A percentile compares a stretch with the other conserved stretches of the same genome.
These are phyloP conservation scores for Eulacestoma nigropectus DNA, from an alignment of 2,113 vertebrate species.

Conservation along the genomic window DNA sequence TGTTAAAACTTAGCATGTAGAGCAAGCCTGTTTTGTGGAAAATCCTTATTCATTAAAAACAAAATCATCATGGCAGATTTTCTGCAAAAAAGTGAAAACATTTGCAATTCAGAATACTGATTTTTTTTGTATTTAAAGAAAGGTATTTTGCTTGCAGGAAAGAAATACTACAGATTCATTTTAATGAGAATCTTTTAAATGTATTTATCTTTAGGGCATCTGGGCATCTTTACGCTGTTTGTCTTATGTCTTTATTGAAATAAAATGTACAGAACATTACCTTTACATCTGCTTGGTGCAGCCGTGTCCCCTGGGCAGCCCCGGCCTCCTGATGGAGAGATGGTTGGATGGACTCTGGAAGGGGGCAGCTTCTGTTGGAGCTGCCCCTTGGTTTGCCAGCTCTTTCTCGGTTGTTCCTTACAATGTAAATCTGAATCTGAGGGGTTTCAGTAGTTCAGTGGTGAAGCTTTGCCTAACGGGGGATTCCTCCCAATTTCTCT, in stretches of 20 bases:
- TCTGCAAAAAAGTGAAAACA: conserved; percentile 79
- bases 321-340: conserved; percentile 20
- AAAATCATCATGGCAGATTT: conserved; percentile 88
- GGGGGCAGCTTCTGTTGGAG: neutral
- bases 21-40: conserved; percentile 91
- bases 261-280: conserved; percentile 93
- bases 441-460: neutral
- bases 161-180: conserved; percentile 85
- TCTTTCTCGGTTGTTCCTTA: neutral
- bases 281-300: conserved; percentile 76
- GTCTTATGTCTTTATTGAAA: conserved; percentile 90
- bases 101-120: conserved; percentile 79
- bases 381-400: conserved; percentile 33
- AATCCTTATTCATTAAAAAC: conserved; percentile 84
- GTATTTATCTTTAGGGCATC: conserved; percentile 92
- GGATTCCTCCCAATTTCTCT: neutral
- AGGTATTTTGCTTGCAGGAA: conserved; percentile 90
- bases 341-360: neutral
- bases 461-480: neutral
- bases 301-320: conserved; percentile 70
- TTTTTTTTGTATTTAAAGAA: conserved; percentile 81
- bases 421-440: neutral
- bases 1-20: conserved; percentile 93
- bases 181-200: conserved; percentile 85
- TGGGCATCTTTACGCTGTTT: conserved; percentile 86